Percentiles rank a stretch among this genome's conserved stretches.
These are phyloP conservation scores for Tyria jacobaeae DNA, from an alignment of 2,888 invertebrate genomes.

Conservation along the genomic window DNA sequence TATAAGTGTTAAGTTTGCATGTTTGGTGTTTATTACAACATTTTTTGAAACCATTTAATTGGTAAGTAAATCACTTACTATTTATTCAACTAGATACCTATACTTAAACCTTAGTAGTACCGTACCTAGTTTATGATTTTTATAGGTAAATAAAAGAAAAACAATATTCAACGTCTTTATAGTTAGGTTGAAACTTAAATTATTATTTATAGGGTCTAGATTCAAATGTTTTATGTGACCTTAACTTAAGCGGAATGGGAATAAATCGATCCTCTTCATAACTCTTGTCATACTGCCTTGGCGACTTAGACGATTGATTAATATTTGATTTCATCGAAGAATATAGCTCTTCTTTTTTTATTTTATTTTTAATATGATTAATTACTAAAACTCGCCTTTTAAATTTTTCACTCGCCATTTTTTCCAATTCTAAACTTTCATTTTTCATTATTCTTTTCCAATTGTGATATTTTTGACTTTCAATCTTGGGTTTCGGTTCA, in stretches of 20 bases:
- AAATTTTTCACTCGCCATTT: constrained; percentile 19
- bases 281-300: constrained; percentile 34
- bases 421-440: constrained; percentile 25
- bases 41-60: constrained; percentile 12
- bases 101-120: too few species aligned
- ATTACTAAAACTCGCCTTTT: constrained; percentile 39
- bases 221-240: constrained; percentile 37
- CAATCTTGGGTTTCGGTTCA: constrained; percentile 1
- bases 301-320: constrained; percentile 25
- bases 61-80: constrained; percentile 26
- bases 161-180: background rate
- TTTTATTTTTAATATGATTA: constrained; percentile 29
- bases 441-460: constrained; percentile 27
- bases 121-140: background rate
- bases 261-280: constrained; percentile 61
- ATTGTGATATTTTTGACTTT: constrained; percentile 14
- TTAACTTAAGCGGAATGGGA: constrained; percentile 66
- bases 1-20: constrained; percentile 24
- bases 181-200: background rate
- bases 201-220: background rate
- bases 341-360: constrained; percentile 18
- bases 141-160: background rate
- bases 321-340: constrained; percentile 37
- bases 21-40: constrained; percentile 27
- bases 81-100: background rate